These are phyloP conservation scores for Linnaemya vulpina DNA, from an alignment of 2,888 invertebrate genomes.

Conservation along the genomic window DNA sequence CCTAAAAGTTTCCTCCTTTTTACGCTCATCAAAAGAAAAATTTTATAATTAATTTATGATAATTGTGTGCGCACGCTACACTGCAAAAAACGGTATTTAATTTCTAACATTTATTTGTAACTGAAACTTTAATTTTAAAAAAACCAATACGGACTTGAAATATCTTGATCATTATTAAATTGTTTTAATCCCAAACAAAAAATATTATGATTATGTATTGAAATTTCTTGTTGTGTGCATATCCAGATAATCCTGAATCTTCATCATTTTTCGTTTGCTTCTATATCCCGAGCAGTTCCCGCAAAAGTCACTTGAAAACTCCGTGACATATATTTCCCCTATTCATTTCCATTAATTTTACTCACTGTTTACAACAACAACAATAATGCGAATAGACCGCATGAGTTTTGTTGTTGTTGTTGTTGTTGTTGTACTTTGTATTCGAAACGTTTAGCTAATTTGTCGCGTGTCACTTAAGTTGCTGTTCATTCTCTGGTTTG, in stretches of 20 bases:
- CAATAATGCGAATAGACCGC: neutral
- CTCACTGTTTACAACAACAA: neutral
- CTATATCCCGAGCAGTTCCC: neutral
- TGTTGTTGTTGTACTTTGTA: too few relatives aligned
- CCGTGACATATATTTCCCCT: neutral
- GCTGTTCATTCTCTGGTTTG: constrained; percentile 52
- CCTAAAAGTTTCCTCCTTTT: neutral
- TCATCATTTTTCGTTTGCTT: neutral
- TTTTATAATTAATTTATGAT: constrained; percentile 36
- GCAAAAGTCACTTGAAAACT: neutral
- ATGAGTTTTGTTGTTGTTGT: too few relatives aligned
- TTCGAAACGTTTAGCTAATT: constrained; percentile 65
- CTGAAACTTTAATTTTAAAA: too few relatives aligned
- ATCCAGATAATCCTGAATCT: too few relatives aligned
- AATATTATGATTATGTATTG: too few relatives aligned
- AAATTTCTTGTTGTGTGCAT: too few relatives aligned
- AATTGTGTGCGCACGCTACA: neutral
- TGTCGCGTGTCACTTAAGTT: constrained; percentile 70
- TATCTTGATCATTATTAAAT: too few relatives aligned
- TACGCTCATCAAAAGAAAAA: neutral
- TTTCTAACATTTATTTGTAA: neutral
- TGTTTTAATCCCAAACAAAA: too few relatives aligned
- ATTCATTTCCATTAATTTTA: constrained; percentile 16
- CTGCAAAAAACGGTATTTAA: neutral
- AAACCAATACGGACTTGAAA: too few relatives aligned